phyloP scores from a whole-genome alignment of 2,888 invertebrate species.

The Chromoteleia sp. region DNA sequence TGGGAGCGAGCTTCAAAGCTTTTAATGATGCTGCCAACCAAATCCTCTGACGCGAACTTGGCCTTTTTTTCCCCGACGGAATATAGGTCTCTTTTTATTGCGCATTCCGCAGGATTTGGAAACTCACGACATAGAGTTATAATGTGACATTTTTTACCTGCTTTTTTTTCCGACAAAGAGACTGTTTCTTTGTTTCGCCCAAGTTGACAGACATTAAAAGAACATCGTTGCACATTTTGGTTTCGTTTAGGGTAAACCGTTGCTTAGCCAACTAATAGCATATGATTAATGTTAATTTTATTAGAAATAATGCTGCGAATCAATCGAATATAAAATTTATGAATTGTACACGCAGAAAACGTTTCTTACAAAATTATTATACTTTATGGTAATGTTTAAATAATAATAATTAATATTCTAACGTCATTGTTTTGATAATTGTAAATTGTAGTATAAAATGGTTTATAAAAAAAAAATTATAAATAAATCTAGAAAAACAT shows the following conservation, averaged over 20 bases:
- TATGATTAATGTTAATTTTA: not conserved
- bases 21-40: conserved; percentile 42
- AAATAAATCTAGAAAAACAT: too few relatives aligned
- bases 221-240: conserved; percentile 1
- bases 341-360: too few relatives aligned
- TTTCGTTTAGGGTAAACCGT: conserved; percentile 1
- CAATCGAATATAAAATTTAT: too few relatives aligned
- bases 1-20: conserved; percentile 40
- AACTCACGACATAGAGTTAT: conserved; percentile 32
- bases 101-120: conserved; percentile 38
- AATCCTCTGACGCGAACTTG: conserved; percentile 55
- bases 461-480: too few relatives aligned
- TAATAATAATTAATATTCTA: too few relatives aligned
- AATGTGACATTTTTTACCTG: conserved; percentile 25
- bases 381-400: too few relatives aligned
- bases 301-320: too few relatives aligned
- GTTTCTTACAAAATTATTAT: too few relatives aligned
- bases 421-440: too few relatives aligned
- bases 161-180: conserved; percentile 36
- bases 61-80: conserved; percentile 9
- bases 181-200: conserved; percentile 4
- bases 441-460: too few relatives aligned
- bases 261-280: too few relatives aligned
- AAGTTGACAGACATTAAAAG: conserved; percentile 10
- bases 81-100: conserved; percentile 51